Conservation (phyloP, 2,113 vertebrate genomes). For the Coptodon rendalli region DNA sequence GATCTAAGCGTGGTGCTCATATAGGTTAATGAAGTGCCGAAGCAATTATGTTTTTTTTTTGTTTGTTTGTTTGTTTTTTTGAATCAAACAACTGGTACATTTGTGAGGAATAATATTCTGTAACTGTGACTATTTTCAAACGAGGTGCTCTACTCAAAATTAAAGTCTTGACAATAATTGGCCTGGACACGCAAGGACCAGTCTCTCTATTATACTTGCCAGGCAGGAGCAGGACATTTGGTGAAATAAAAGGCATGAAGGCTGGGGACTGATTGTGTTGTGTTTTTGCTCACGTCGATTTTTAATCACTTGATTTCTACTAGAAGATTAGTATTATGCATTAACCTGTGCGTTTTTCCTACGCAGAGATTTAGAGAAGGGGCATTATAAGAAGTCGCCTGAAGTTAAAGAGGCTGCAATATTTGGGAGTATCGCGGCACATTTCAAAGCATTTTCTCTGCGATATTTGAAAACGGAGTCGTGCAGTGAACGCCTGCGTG, state of each 20-base stretch:
- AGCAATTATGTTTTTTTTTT: not conserved
- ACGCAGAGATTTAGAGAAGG: not conserved
- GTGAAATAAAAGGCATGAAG: not conserved
- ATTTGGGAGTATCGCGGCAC: conserved; percentile 77
- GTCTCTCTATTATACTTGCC: conserved; percentile 18
- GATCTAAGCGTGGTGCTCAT: not conserved
- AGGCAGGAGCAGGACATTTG: conserved; percentile 32
- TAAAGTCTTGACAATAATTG: conserved; percentile 42
- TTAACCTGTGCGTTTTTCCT: not conserved
- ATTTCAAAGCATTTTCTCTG: conserved; percentile 95
- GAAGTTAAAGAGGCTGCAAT: conserved; percentile 65
- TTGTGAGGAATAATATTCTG: not conserved
- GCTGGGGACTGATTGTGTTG: not conserved
- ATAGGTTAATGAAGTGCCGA: not conserved
- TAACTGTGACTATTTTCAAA: conserved; percentile 7
- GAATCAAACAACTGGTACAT: not conserved
- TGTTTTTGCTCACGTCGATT: not conserved
- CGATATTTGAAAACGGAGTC: conserved; percentile 95
- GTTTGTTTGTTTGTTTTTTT: not conserved
- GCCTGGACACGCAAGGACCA: conserved; percentile 29
- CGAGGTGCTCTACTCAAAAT: not conserved
- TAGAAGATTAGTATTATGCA: not conserved
- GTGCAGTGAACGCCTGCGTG: conserved; percentile 94
- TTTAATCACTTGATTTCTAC: conserved; percentile 9
- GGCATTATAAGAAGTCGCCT: conserved; percentile 34